Evolutionary conservation across 2,888 invertebrate species (phyloP).

Genomic region (Schrankia costaestrigalis): DNA sequence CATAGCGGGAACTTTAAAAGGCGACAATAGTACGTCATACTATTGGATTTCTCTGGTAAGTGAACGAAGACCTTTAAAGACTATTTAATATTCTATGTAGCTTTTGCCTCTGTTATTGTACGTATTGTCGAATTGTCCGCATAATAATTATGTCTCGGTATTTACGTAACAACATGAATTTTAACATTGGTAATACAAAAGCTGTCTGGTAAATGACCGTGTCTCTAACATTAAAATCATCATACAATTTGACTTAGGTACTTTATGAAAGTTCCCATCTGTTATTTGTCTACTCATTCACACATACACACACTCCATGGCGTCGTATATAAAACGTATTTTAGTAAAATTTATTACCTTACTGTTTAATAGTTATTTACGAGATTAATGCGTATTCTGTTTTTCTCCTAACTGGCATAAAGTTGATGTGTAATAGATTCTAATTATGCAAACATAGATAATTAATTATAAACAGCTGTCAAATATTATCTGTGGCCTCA

Average conservation of each 20-base stretch:
- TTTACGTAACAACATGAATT: constrained; percentile 41
- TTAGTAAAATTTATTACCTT: constrained; percentile 11
- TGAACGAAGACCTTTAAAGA: too few relatives aligned
- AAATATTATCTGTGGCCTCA: constrained; percentile 23
- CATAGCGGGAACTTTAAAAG: too few relatives aligned
- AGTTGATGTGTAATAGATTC: constrained; percentile 7
- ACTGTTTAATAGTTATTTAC: constrained; percentile 7
- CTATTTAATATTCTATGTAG: constrained; percentile 22
- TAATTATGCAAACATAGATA: constrained; percentile 10
- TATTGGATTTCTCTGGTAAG: too few relatives aligned
- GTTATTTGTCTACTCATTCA: constrained; percentile 25
- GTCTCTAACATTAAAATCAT: too few relatives aligned
- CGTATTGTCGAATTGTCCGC: constrained; percentile 17
- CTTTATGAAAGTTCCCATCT: constrained; percentile 55
- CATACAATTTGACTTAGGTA: too few relatives aligned
- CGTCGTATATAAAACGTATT: constrained; percentile 4
- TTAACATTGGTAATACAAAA: constrained; percentile 51
- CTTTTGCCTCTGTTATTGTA: constrained; percentile 16
- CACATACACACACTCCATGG: too few relatives aligned
- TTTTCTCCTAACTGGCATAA: not conserved
- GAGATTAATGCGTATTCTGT: constrained; percentile 4
- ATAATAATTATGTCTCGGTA: constrained; percentile 30
- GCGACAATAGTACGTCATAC: too few relatives aligned
- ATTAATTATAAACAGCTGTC: constrained; percentile 22
- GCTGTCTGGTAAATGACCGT: constrained; percentile 52